Evolutionary conservation across 2,888 invertebrate genomes (phyloP).

Genomic region (Mythimna lalbum): DNA sequence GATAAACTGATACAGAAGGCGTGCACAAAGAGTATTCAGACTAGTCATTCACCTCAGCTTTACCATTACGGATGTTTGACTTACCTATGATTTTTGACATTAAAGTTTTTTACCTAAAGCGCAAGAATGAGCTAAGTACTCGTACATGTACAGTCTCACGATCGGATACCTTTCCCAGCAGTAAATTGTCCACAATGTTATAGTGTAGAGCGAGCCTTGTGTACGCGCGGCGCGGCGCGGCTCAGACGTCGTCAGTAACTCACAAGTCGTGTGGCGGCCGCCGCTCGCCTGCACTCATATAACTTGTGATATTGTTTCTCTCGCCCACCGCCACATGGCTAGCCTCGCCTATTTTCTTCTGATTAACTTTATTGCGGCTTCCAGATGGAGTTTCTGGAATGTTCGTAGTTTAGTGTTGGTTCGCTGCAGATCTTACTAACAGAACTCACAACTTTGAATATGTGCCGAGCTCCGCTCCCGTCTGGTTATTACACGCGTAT

Average conservation of each 20-base stretch:
- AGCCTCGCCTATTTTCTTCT: conserved; percentile 26
- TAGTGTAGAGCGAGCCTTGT: conserved; percentile 1
- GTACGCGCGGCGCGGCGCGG: neutral
- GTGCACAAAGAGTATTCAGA: neutral
- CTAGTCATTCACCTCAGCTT: neutral
- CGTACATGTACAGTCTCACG: neutral
- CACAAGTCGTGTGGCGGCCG: conserved; percentile 7
- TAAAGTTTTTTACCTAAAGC: neutral
- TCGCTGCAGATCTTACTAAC: conserved; percentile 12
- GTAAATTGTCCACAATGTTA: neutral
- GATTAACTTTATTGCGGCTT: conserved; percentile 46
- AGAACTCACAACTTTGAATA: conserved; percentile 19
- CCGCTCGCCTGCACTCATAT: conserved; percentile 36
- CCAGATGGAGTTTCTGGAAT: conserved; percentile 33
- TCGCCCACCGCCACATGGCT: conserved; percentile 33
- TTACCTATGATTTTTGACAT: neutral
- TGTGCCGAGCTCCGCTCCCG: conserved; percentile 9
- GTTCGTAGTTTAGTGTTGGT: conserved; percentile 29
- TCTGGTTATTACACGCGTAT: conserved; percentile 7
- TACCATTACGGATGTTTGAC: neutral
- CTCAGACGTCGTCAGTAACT: conserved; percentile 8
- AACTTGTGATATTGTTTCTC: conserved; percentile 50
- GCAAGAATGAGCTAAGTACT: neutral
- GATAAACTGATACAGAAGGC: neutral
- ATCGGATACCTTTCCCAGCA: no score